A percentile compares a stretch with the other conserved stretches of the same genome.
phyloP scores from a whole-genome alignment of 2,888 invertebrate genomes.

The Erynnis tages region DNA sequence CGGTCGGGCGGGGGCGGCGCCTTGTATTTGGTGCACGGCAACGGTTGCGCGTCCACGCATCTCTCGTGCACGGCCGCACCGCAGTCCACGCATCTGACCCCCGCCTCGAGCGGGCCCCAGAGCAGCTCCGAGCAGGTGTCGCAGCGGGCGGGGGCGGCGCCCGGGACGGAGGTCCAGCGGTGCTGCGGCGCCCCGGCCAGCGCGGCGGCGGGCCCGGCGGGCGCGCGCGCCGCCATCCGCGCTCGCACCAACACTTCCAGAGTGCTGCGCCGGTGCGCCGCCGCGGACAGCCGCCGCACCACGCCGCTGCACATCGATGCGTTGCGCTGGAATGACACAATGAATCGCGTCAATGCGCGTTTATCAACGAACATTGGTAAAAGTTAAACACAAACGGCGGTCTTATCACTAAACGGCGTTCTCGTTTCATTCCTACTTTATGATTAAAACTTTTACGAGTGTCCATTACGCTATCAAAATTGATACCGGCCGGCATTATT shows the following conservation, averaged over 20 bases:
- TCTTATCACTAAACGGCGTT: too few species aligned
- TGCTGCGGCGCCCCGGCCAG: slow-evolving; percentile 83
- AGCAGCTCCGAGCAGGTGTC: slow-evolving; percentile 94
- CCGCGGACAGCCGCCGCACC: slow-evolving; percentile 91
- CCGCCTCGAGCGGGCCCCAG: slow-evolving; percentile 95
- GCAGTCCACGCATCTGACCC: slow-evolving; percentile 91
- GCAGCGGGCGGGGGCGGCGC: slow-evolving; percentile 93
- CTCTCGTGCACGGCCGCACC: slow-evolving; percentile 98
- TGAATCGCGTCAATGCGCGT: too few species aligned
- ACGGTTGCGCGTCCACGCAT: slow-evolving; percentile 92
- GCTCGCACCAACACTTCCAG: slow-evolving; percentile 94
- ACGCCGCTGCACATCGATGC: slow-evolving; percentile 93
- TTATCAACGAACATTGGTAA: too few species aligned
- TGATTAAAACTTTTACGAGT: too few species aligned
- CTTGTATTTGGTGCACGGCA: slow-evolving; percentile 87
- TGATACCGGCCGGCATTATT: too few species aligned
- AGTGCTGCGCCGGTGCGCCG: slow-evolving; percentile 94
- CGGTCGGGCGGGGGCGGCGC: slow-evolving; percentile 68
- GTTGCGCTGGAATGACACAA: slow-evolving; percentile 82
- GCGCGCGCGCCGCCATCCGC: slow-evolving; percentile 84
- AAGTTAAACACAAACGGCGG: too few species aligned
- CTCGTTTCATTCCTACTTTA: too few species aligned
- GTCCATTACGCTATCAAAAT: too few species aligned
- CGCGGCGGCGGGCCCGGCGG: slow-evolving; percentile 87
- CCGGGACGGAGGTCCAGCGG: slow-evolving; percentile 85